Conservation (phyloP, 2,797 vertebrate genomes). For the Platyrinchus mystaceus region DNA sequence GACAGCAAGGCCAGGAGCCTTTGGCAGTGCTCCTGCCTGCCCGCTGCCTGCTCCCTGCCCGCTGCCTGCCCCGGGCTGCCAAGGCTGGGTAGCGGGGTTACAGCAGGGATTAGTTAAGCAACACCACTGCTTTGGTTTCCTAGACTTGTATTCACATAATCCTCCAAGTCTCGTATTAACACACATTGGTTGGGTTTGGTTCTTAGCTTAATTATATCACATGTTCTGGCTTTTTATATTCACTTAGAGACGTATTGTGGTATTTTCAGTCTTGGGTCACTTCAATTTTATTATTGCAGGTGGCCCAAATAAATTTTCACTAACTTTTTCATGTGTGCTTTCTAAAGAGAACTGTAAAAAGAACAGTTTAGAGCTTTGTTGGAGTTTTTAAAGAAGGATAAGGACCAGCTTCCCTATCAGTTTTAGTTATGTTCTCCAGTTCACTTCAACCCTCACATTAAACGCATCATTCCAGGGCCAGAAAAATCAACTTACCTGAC, state of each 20-base stretch:
- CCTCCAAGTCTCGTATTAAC: background rate
- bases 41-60: background rate
- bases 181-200: background rate
- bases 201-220: background rate
- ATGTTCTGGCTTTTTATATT: background rate
- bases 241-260: accelerated
- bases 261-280: background rate
- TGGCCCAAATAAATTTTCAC: background rate
- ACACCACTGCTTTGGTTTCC: background rate
- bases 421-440: background rate
- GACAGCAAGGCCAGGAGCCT: background rate
- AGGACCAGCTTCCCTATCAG: background rate
- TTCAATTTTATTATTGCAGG: background rate
- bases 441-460: background rate
- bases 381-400: background rate
- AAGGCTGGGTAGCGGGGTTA: background rate
- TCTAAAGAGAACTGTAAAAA: background rate
- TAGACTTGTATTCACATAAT: background rate
- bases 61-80: background rate
- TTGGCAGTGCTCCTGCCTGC: background rate
- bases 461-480: background rate
- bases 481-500: background rate
- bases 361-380: background rate
- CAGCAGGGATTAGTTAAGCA: background rate
- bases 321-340: background rate